phyloP scores from a whole-genome alignment of 2,113 vertebrate genomes.

The Hirundichthys speculiger region DNA sequence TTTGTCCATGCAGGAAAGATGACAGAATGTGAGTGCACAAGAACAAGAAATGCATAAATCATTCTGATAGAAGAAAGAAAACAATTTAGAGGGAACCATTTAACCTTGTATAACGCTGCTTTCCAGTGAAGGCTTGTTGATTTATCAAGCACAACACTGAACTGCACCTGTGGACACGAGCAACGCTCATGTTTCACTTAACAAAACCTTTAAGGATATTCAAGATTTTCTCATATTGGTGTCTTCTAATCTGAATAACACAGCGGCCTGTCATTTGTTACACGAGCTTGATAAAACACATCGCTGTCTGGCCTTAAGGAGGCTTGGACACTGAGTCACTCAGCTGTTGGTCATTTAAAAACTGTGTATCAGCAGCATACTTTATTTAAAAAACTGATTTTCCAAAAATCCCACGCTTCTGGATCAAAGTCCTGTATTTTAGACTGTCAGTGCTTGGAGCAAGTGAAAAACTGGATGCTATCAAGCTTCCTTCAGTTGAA shows the following conservation, averaged over 20 bases:
- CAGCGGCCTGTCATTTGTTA: slow-evolving; percentile 7
- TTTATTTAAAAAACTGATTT: too few species aligned
- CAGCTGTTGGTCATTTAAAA: too few species aligned
- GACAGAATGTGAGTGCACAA: slow-evolving; percentile 29
- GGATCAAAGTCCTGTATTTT: too few species aligned
- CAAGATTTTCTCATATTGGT: slow-evolving; percentile 9
- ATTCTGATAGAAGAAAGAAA: slow-evolving; percentile 24
- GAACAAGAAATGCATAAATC: slow-evolving; percentile 40
- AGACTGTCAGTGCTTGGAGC: too few species aligned
- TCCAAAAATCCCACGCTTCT: too few species aligned
- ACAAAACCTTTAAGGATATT: slow-evolving; percentile 11
- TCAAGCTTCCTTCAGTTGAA: too few species aligned
- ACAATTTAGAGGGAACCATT: slow-evolving; percentile 34
- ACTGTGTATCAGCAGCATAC: too few species aligned
- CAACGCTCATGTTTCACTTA: slow-evolving; percentile 9
- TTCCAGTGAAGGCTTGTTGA: slow-evolving; percentile 12
- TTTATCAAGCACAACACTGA: slow-evolving; percentile 37
- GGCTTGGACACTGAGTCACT: too few species aligned
- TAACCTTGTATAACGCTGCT: slow-evolving; percentile 22
- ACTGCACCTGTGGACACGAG: slow-evolving; percentile 20
- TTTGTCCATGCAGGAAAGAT: slow-evolving; percentile 30
- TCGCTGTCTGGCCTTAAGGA: neutral
- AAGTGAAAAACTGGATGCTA: too few species aligned
- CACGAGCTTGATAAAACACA: neutral
- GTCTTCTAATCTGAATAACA: slow-evolving; percentile 1